Evolutionary conservation across 1,140 invertebrate genomes (phyloP), one percentile per base, ranked within the genome.

Genomic region (Drosophila persimilis): DNA sequence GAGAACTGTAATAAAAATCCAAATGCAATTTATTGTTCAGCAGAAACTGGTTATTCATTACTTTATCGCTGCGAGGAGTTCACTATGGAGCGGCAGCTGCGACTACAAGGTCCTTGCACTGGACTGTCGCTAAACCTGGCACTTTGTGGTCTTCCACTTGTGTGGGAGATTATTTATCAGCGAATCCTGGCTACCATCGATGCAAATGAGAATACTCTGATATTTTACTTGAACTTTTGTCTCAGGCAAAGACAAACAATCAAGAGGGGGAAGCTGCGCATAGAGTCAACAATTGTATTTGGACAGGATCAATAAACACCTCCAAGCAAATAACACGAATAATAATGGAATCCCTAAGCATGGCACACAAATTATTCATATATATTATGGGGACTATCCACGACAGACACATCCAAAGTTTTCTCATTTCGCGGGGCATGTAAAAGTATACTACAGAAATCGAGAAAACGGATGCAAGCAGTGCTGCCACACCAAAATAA

Each of bases 21-120:
- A 90, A 86, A 88, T 88, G 70, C 78, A 86, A 86, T 85, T 79
- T 86, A 86, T 88, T 83, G 78, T 83, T 81, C 54, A 47, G 64
- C 64, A 52, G 52, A 48, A 70, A 54, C 70, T 65, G 80, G 67
- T 81, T 80, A 89, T 89, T 86, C 86, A 90, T 89, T 89, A 89
- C 81, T 89, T 89, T 89, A 89, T 85, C 72, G 75, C 78, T 72
- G 72, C 61, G 62, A 81, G 83, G 78, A 76, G 77, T 85, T 84
- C 41, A 64, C 52, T 53, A 55, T 75, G 71, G 85, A 39, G 13
- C 31, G 89, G 77, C 85, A 89, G 69, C 80, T 89, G 85, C 63
- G 67, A 73, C 74, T 63, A 59, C 6, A 11, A 11, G 2, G 4
- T n/a, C 67, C 35, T 50, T 70, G 17, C 64, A 57, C 35, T 13